phyloP scores from a whole-genome alignment of 2,113 vertebrate species.

The Sylvilagus bachmani region DNA sequence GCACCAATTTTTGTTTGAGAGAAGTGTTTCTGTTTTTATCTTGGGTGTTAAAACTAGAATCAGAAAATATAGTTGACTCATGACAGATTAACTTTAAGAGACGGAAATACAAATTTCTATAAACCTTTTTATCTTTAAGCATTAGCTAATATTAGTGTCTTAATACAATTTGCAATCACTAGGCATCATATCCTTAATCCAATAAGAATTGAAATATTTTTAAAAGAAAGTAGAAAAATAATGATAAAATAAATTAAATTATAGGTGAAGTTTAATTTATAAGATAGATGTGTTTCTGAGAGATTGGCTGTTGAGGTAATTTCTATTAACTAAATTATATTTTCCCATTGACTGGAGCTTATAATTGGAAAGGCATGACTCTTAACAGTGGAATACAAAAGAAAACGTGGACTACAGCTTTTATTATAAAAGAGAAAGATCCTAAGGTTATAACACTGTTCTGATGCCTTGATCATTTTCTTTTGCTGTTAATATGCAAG shows the following conservation, averaged over 20 bases:
- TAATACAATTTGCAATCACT: constrained; percentile 67
- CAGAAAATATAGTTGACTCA: background rate
- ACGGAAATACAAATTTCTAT: constrained; percentile 63
- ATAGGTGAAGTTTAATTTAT: constrained; percentile 74
- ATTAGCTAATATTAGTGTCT: constrained; percentile 63
- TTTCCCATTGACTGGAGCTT: constrained; percentile 61
- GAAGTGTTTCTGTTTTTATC: background rate
- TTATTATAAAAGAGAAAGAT: background rate
- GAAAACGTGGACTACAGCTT: background rate
- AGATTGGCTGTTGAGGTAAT: constrained; percentile 63
- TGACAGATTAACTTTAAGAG: constrained; percentile 40
- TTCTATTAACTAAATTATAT: constrained; percentile 80
- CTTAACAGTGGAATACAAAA: background rate
- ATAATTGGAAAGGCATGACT: constrained; percentile 48
- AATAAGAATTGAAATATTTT: constrained; percentile 79
- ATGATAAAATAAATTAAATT: constrained; percentile 76
- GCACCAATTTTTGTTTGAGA: background rate
- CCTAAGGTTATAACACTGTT: background rate
- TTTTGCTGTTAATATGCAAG: background rate
- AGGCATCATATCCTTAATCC: constrained; percentile 71
- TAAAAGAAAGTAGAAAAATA: constrained; percentile 73
- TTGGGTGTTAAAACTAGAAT: background rate
- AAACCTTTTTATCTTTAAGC: constrained; percentile 66
- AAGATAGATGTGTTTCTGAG: constrained; percentile 74
- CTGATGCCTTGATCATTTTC: background rate